These are phyloP conservation scores for Petromus typicus DNA, from an alignment of 2,113 vertebrate species.

Conservation along the genomic window DNA sequence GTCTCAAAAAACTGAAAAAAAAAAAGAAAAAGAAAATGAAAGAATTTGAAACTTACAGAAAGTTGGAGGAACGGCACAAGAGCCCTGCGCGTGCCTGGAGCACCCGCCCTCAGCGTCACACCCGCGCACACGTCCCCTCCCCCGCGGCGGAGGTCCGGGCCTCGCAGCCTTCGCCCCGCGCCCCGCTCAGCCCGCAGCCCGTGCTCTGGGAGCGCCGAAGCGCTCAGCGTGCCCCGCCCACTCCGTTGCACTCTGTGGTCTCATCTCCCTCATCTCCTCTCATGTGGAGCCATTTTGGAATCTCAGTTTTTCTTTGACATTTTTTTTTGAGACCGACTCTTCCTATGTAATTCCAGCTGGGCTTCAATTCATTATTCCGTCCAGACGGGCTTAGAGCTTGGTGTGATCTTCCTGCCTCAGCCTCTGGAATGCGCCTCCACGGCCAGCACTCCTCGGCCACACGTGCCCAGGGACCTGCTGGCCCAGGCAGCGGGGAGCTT, in stretches of 20 bases:
- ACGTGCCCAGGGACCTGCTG: neutral
- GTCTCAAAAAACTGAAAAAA: neutral
- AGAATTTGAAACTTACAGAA: neutral
- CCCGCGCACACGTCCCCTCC: too few relatives aligned
- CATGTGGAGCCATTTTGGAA: neutral
- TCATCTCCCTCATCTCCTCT: neutral
- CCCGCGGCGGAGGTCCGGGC: too few relatives aligned
- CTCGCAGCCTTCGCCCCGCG: too few relatives aligned
- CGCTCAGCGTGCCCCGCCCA: neutral
- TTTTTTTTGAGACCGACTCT: neutral
- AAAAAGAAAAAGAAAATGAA: neutral
- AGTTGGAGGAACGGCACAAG: neutral
- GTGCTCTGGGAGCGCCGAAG: neutral
- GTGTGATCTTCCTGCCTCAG: neutral
- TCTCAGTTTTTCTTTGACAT: neutral
- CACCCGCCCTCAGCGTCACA: neutral
- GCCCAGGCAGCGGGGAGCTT: too few relatives aligned
- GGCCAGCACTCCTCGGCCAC: too few relatives aligned
- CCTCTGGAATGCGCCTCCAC: too few relatives aligned
- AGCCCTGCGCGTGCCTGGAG: neutral
- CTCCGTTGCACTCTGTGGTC: too few relatives aligned
- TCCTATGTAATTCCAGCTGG: neutral
- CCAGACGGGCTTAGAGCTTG: neutral
- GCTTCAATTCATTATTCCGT: neutral
- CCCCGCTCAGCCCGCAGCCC: neutral